These are phyloP conservation scores for Orthosia cruda DNA, from an alignment of 2,888 invertebrate genomes.

Conservation along the genomic window DNA sequence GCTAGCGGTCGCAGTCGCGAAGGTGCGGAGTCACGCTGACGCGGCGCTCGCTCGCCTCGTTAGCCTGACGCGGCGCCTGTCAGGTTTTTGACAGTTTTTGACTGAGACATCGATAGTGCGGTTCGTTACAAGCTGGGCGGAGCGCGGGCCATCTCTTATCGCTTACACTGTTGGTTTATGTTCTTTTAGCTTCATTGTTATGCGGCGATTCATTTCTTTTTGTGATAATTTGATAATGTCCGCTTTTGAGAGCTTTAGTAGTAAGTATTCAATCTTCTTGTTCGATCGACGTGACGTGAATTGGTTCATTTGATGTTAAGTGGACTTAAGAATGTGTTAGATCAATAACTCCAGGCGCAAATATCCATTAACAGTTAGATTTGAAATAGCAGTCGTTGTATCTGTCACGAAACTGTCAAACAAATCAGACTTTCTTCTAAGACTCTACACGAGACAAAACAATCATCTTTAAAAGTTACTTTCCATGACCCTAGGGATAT, in stretches of 20 bases:
- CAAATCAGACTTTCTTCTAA: slow-evolving; percentile 9
- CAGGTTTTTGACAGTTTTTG: slow-evolving; percentile 91
- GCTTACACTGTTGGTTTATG: slow-evolving; percentile 87
- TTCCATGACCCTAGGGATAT: slow-evolving; percentile 28
- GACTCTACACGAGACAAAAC: neutral
- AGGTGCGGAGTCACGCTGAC: slow-evolving; percentile 85
- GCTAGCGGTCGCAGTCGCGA: slow-evolving; percentile 64
- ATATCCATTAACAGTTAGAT: slow-evolving; percentile 29
- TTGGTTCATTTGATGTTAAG: slow-evolving; percentile 67
- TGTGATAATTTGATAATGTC: slow-evolving; percentile 80
- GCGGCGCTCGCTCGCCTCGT: slow-evolving; percentile 85
- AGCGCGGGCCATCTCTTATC: slow-evolving; percentile 82
- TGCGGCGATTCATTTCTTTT: slow-evolving; percentile 78
- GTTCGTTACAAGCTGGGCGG: slow-evolving; percentile 89
- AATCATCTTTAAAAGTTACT: slow-evolving; percentile 25
- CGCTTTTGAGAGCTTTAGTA: slow-evolving; percentile 68
- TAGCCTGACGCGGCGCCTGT: slow-evolving; percentile 90
- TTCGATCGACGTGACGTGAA: slow-evolving; percentile 71
- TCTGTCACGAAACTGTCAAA: slow-evolving; percentile 43
- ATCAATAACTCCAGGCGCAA: slow-evolving; percentile 47
- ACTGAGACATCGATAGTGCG: slow-evolving; percentile 91
- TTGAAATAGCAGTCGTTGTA: slow-evolving; percentile 2
- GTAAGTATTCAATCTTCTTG: slow-evolving; percentile 72
- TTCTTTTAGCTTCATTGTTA: slow-evolving; percentile 88
- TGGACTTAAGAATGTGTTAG: slow-evolving; percentile 49